Evolutionary conservation across 2,113 vertebrate species (phyloP), one percentile per base, ranked within the genome.

Genomic region (Perognathus longimembris): DNA sequence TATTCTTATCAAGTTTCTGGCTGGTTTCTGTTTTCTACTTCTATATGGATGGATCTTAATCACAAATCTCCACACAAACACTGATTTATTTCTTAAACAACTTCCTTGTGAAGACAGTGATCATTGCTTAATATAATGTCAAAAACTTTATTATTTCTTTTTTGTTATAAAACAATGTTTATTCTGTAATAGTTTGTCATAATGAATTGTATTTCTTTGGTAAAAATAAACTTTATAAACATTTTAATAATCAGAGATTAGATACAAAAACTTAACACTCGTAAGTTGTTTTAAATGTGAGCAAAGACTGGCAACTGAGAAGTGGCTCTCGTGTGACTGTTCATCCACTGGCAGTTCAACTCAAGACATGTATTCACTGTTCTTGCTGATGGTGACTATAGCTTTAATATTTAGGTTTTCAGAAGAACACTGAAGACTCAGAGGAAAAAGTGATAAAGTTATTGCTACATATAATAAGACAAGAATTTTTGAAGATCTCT

Each of bases 221-320:
- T 99, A 99, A 99, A 99, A 99, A 99, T 99, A 99, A 99, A 99
- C 98, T 99, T 99, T 99, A 99, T 99, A 99, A 99, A 99, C 99
- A 99, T 99, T 99, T 99, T 98, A 98, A 99, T 99, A 98, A 99
- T 99, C 99, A 99, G 98, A 99, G 98, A 98, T 99, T 99, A 99
- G 99, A 99, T 99, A 99, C 98, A 99, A 99, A 99, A 99, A 99
- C 98, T n/a, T n/a, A 99, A 98, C 97, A 98, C 98, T 97, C 98
- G 98, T 99, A 98, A 98, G 97, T 97, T 50, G 97, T 97, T 95
- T 98, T 97, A 97, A 97, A 97, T 97, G 96, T 15, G 7, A 97
- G 96, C 90, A 95, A 97, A 96, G 97, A 97, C 93, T 97, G 97
- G 93, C 94, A 98, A 97, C 92, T 82, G 92, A 96, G 92, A 96